A percentile compares a stretch with the other conserved stretches of the same genome.
Conservation (phyloP, 2,113 vertebrate species). For the Bujurquina vittata region DNA sequence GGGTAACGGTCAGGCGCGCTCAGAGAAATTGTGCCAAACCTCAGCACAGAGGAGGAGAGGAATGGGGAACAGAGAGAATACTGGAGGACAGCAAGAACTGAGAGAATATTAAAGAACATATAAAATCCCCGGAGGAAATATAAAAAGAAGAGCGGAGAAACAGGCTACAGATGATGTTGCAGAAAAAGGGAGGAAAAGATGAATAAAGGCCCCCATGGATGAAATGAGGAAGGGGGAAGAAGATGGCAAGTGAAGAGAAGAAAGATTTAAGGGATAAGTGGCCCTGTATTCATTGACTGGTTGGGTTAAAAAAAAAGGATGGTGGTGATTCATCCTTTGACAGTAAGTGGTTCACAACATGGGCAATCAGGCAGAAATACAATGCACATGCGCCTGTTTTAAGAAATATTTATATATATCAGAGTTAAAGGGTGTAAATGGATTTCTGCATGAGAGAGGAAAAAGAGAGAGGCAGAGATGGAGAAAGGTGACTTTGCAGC, state of each 20-base stretch:
- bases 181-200: conserved; percentile 49
- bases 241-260: conserved; percentile 34
- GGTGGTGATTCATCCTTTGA: conserved; percentile 57
- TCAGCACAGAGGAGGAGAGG: conserved; percentile 19
- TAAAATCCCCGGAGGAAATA: conserved; percentile 48
- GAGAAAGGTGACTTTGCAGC: conserved; percentile 62
- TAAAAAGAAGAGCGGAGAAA: conserved; percentile 40
- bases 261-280: conserved; percentile 63
- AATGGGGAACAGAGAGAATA: conserved; percentile 56
- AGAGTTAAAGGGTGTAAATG: conserved; percentile 60
- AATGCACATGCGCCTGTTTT: conserved; percentile 31
- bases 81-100: conserved; percentile 57
- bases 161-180: conserved; percentile 58
- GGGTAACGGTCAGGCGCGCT: conserved; percentile 40
- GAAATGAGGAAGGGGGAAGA: conserved; percentile 36
- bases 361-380: conserved; percentile 43
- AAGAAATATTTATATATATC: conserved; percentile 51
- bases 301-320: conserved; percentile 39
- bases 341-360: conserved; percentile 59
- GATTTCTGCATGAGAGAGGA: conserved; percentile 49
- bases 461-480: conserved; percentile 22
- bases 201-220: conserved; percentile 40
- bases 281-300: conserved; percentile 49
- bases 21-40: conserved; percentile 30
- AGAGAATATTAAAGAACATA: conserved; percentile 71